Conservation (phyloP, 2,888 invertebrate genomes). For the Megamerina dolium region DNA sequence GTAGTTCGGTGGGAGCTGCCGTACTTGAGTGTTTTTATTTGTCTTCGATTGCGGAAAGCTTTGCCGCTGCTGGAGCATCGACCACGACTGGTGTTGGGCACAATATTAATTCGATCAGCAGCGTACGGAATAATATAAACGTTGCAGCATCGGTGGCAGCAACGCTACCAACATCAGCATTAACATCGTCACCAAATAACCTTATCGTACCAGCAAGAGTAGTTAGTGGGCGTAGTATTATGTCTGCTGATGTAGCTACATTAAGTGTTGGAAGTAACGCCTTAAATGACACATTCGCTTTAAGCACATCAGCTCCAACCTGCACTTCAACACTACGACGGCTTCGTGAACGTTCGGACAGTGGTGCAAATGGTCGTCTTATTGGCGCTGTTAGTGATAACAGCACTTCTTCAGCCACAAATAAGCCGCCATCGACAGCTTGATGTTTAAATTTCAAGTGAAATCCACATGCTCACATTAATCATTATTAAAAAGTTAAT, state of each 20-base stretch:
- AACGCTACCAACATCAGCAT: conserved; percentile 11
- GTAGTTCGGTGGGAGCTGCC: conserved; percentile 63
- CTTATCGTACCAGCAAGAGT: conserved; percentile 37
- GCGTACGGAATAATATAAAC: conserved; percentile 21
- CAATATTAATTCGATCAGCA: too few relatives aligned
- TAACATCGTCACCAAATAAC: conserved; percentile 22
- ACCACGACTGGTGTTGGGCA: conserved; percentile 20
- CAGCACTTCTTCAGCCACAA: not conserved
- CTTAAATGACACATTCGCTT: conserved; percentile 22
- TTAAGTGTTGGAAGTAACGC: conserved; percentile 15
- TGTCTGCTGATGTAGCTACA: conserved; percentile 20
- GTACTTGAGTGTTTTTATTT: conserved; percentile 59
- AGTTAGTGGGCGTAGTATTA: conserved; percentile 26
- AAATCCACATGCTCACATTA: too few relatives aligned
- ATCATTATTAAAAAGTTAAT: too few relatives aligned
- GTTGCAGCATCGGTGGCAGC: conserved; percentile 14
- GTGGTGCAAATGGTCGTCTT: not conserved
- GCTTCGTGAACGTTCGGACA: conserved; percentile 23
- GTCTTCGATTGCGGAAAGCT: conserved; percentile 41
- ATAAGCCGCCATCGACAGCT: conserved; percentile 34
- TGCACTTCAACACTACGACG: conserved; percentile 39
- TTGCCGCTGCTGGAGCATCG: conserved; percentile 28
- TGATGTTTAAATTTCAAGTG: conserved; percentile 30
- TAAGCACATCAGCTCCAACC: conserved; percentile 44
- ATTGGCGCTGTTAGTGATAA: conserved; percentile 28